These are phyloP conservation scores for Aricia artaxerxes DNA, from an alignment of 2,888 invertebrate species.

Conservation along the genomic window DNA sequence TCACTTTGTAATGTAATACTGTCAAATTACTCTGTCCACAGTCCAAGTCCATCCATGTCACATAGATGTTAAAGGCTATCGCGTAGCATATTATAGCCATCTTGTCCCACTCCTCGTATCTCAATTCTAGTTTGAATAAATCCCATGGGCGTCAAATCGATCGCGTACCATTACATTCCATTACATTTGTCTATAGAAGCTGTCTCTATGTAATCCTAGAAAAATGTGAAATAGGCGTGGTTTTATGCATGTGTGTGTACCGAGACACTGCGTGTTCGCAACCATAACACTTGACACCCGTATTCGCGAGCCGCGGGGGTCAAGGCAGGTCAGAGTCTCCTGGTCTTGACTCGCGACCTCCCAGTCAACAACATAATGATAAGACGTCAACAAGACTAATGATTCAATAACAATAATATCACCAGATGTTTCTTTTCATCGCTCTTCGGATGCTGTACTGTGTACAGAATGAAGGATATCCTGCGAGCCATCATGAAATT, in stretches of 20 bases:
- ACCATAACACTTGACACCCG: slow-evolving; percentile 7
- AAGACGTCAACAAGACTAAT: slow-evolving; percentile 16
- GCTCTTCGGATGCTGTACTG: background rate
- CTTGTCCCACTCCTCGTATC: background rate
- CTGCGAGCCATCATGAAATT: background rate
- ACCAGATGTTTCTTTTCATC: background rate
- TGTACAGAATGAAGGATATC: background rate
- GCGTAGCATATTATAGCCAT: background rate
- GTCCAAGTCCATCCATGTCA: background rate
- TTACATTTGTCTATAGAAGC: no score
- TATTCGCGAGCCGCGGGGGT: background rate
- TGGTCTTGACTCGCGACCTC: slow-evolving; percentile 14
- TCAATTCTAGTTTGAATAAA: background rate
- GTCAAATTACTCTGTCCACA: slow-evolving; percentile 17
- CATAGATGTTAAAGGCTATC: no score
- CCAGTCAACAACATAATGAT: slow-evolving; percentile 11
- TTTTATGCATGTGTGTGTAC: background rate
- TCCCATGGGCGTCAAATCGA: background rate
- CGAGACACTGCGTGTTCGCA: background rate
- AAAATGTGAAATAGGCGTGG: background rate
- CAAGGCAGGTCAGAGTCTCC: slow-evolving; percentile 13
- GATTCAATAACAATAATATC: background rate
- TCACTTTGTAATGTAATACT: slow-evolving; percentile 33
- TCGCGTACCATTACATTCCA: background rate
- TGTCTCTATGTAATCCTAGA: background rate